Evolutionary conservation across 2,797 vertebrate species (phyloP).

Genomic region (Tokudaia tokunoshimensis): DNA sequence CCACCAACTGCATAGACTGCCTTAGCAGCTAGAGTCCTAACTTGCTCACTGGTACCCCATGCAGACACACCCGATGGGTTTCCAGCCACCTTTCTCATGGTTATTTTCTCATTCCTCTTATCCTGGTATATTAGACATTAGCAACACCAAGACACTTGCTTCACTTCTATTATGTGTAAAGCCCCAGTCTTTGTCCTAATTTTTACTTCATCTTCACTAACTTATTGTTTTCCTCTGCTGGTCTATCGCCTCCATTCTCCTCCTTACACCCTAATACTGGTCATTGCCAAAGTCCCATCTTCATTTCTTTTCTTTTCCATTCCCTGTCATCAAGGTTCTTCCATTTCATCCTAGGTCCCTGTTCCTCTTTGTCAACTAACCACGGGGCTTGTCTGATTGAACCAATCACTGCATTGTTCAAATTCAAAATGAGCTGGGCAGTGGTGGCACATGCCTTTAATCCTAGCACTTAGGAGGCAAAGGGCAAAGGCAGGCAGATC

Average conservation of each 20-base stretch:
- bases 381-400: not conserved
- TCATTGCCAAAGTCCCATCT: not conserved
- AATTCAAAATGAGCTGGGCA: not conserved
- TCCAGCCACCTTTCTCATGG: not conserved
- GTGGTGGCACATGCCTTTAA: not conserved
- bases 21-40: not conserved
- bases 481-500: not conserved
- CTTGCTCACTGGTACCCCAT: not conserved
- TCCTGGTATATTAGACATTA: not conserved
- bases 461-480: not conserved
- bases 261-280: not conserved
- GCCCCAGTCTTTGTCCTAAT: not conserved
- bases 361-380: not conserved
- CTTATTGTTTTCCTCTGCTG: not conserved
- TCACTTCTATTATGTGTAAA: not conserved
- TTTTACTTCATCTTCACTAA: not conserved
- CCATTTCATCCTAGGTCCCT: not conserved
- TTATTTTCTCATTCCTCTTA: not conserved
- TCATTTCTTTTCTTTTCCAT: not conserved
- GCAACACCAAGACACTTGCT: not conserved
- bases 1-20: not conserved
- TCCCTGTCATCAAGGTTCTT: not conserved
- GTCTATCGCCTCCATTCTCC: not conserved
- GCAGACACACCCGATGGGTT: not conserved
- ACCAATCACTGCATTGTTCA: not conserved